Base-by-base conservation (phyloP, 2,113 vertebrate species). In the Nanorana parkeri region DNA sequence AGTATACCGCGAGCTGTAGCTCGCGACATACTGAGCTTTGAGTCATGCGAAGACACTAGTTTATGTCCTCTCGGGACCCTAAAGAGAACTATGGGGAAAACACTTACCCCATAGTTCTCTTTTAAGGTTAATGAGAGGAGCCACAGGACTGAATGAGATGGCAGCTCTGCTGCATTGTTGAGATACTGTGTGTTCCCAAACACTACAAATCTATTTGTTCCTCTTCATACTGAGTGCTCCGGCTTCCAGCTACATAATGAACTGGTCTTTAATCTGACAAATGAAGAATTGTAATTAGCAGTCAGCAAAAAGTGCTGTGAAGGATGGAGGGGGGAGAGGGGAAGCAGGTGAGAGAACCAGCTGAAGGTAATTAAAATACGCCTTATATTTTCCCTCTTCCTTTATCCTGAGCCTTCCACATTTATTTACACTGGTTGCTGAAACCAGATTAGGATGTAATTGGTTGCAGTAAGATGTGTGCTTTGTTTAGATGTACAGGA, bases 211-310 rank as follows among this genome's bases (percentile, higher is more conserved):
- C 51, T 55, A 4, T 51, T 52, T 2, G 20, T 21, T 68, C 13
- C 54, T 15, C 20, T 10, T 5, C 17, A 16, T 24, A 61, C 23
- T 64, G 17, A 65, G 61, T 52, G 36, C 52, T 58, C 64, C 20
- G 17, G 20, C 26, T 68, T 68, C 19, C 32, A 29, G 54, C 41
- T 55, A 52, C 19, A 29, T 29, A 66, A 66, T 29, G 47, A 66
- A 55, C 51, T 67, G 20, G 41, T 47, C 78, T 63, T 77, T 77
- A 77, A 65, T 63, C 55, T 72, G 56, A 71, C 78, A 71, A 71
- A 63, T 52, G 55, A 72, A 61, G 67, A 32, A 28, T 68, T 54
- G 78, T 71, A 80, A 80, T 80, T 80, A 72, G 36, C 56, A 80
- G 23, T 17, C 56, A 54, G n/a, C 23, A 52, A 41, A 29, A 76